Evolutionary conservation across 1,140 invertebrate genomes (phyloP).

Genomic region (Pristionchus pacificus): DNA sequence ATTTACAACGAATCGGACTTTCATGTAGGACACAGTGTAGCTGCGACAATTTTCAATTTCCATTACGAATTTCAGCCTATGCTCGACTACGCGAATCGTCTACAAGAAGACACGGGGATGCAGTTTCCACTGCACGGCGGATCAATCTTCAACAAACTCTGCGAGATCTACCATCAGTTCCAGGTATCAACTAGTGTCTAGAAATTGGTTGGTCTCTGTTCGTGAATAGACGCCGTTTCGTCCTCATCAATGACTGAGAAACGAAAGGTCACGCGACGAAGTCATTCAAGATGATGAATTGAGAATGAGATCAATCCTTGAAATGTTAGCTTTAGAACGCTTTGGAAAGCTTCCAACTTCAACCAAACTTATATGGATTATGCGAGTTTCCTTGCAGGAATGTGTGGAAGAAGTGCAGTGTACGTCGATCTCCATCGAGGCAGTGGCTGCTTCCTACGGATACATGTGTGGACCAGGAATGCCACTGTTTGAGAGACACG

Average conservation of each 20-base stretch:
- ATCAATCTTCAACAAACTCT: slow-evolving; percentile 33
- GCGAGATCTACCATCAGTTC: slow-evolving; percentile 31
- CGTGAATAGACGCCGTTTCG: too few species aligned
- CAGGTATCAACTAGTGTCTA: slow-evolving; percentile 20
- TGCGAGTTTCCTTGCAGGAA: too few species aligned
- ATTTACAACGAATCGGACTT: too few species aligned
- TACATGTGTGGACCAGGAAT: slow-evolving; percentile 38
- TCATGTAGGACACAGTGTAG: too few species aligned
- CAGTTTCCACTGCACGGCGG: slow-evolving; percentile 39
- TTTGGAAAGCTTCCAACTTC: too few species aligned
- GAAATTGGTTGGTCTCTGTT: background rate
- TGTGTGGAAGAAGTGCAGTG: slow-evolving; percentile 27
- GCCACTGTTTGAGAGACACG: slow-evolving; percentile 36
- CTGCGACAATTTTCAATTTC: background rate
- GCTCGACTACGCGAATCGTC: slow-evolving; percentile 35
- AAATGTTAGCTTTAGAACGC: too few species aligned
- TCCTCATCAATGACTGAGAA: too few species aligned
- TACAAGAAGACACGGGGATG: slow-evolving; percentile 38
- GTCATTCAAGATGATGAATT: too few species aligned
- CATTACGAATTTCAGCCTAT: slow-evolving; percentile 33
- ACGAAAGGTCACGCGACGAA: too few species aligned
- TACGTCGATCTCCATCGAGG: slow-evolving; percentile 35
- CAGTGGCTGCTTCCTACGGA: slow-evolving; percentile 34
- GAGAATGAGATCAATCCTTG: too few species aligned
- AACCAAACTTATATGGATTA: too few species aligned